Percentiles rank a stretch among this genome's conserved stretches.
Conservation (phyloP, 2,113 vertebrate genomes). For the Notothenia coriiceps region DNA sequence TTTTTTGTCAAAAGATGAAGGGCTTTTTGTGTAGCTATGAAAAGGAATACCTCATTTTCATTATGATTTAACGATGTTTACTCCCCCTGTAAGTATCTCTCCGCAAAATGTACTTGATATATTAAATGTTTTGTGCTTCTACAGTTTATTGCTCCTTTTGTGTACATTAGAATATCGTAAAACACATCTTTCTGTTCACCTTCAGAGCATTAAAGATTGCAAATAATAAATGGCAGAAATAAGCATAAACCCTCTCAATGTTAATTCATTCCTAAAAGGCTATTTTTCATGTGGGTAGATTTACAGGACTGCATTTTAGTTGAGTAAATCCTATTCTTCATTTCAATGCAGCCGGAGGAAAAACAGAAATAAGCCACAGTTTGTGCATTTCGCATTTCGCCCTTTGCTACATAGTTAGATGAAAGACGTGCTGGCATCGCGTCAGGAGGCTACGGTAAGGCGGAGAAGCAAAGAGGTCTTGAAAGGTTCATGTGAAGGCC, state of each 20-base stretch:
- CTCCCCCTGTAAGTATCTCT: constrained; percentile 2
- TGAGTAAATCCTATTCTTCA: constrained; percentile 7
- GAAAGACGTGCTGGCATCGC: not conserved
- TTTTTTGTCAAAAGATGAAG: not conserved
- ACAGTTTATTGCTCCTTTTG: constrained; percentile 11
- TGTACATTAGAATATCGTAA: constrained; percentile 23
- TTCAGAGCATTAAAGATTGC: not conserved
- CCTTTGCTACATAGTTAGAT: not conserved
- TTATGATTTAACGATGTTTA: constrained; percentile 26
- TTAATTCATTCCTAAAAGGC: constrained; percentile 41
- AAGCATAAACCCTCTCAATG: constrained; percentile 9
- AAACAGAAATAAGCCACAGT: constrained; percentile 11
- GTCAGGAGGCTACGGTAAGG: not conserved
- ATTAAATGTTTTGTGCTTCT: constrained; percentile 15
- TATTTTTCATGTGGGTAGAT: constrained; percentile 30
- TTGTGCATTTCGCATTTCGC: constrained; percentile 40
- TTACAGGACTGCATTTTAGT: constrained; percentile 3
- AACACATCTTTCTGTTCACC: not conserved
- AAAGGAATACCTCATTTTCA: constrained; percentile 18
- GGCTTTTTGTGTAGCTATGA: not conserved
- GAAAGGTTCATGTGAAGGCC: not conserved
- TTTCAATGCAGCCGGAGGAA: constrained; percentile 7
- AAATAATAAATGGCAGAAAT: constrained; percentile 37
- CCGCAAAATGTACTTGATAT: not conserved
- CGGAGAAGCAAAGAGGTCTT: not conserved